Base-by-base conservation (phyloP, 2,797 vertebrate species). In the Morus bassanus region DNA sequence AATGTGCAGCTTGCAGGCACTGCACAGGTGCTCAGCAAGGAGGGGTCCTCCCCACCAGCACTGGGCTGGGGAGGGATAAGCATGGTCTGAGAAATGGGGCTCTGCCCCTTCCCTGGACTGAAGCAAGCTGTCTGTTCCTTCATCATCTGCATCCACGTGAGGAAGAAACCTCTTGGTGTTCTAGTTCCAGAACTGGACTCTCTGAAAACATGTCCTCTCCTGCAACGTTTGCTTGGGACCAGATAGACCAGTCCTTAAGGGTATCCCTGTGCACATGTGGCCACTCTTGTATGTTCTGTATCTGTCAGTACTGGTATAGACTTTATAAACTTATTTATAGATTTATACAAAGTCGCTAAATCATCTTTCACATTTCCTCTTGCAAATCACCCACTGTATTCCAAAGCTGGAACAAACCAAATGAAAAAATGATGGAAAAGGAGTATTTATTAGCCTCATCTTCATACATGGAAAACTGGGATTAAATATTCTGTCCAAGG, bases 101-200 rank as follows among this genome's bases (percentile, higher is more conserved):
- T 95, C 69, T 64, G 80, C 7, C 13, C 45, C 51, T 37, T 75
- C 65, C 51, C 18, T 13, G 7, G 10, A 7, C 35, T 39, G 61
- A 43, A 75, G 53, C 21, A 74, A 65, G 17, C 2, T 78, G 25
- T 7, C n/a, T 61, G 33, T 25, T 53, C 63, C 59, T 77, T 85
- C 28, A 12, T 24, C 1, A 0, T 11, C 53, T 35, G 54, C 6
- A 0, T 10, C 57, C 35, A 39, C 0, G 0, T 6, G 27, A 88
- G 53, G 45, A 78, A 72, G 69, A 63, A 88, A 46, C 4, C 1
- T 21, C 23, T 27, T 13, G 18, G 50, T 15, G 21, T 60, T 75
- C 37, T 2, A 31, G 11, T 65, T 75, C 37, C 18, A 51, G 57
- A 87, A 30, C 21, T 3, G 22, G 18, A 63, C 6, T 37, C 35